Base-by-base conservation (phyloP, 2,888 invertebrate genomes). In the Pandemis cinnamomeana region DNA sequence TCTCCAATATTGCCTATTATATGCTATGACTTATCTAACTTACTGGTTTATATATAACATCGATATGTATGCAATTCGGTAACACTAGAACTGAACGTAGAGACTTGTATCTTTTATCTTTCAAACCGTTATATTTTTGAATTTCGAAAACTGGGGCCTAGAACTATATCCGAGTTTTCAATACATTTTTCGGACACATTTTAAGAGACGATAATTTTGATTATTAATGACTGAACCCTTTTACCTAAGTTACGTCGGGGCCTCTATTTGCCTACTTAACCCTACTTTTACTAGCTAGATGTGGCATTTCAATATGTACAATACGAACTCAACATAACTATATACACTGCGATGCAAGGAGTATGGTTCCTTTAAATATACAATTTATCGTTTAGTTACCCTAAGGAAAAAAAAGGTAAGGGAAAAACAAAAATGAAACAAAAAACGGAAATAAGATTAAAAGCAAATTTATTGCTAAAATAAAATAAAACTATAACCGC, bases 381-480 rank as follows among this genome's bases (percentile, higher is more conserved):
- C 91, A 93, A 80, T 85, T 36, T 80, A 82, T 80, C 79, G 84
- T 79, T 80, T 85, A 85, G 82, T 77, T 79, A 78, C 76, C 84
- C 83, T 78, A 80, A 79, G 81, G 80, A 79, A 82, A 84, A 67
- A 80, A 77, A 82, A 78, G 76, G 67, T 70, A 79, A 86, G 78
- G 76, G 78, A 81, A 86, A 83, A 82, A 84, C 86, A 82, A 87
- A 87, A 91, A 91, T 87, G 86, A 89, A 91, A 92, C 82, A 80
- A 81, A 87, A 86, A 91, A 87, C 79, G 75, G 79, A 92, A 92
- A 92, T 88, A 85, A 89, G 83, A 91, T 88, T 90, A 91, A 90
- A 94, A 93, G 93, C 93, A 94, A 94, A 88, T 93, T 94, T 94
- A 94, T 94, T 94, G 94, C 94, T 94, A 94, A 91, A 91, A 91